Evolutionary conservation across 1,140 invertebrate genomes (phyloP), one percentile per base, ranked within the genome.

Genomic region (Bombus pyrosoma): DNA sequence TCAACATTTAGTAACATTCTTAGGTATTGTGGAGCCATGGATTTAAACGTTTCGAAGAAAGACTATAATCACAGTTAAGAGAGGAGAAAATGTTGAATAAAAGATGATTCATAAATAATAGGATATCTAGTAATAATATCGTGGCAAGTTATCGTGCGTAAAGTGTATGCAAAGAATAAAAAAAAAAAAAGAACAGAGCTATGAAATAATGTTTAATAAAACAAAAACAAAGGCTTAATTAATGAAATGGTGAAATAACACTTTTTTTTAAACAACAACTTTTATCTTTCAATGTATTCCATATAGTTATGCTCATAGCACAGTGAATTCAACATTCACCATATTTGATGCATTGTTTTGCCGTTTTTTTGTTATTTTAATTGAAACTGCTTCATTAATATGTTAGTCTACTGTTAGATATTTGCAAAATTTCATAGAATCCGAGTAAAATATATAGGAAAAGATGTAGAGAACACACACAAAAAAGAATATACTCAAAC

Each of bases 41-140:
- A 47, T 77, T 77, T 34, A 43, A 77, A 41, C 37, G 28, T 77
- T n/a, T 69, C 32, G 13, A 77, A n/a, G 43, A 76, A 83, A 68
- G 81, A 83, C 73, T 83, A 69, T 57, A 64, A 89, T 88, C 87
- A 89, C 87, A 88, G 87, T 78, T 69, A 88, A 85, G 68, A 41
- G 37, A 66, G 71, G 57, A 66, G 79, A 73, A 87, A 85, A 62
- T 47, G 64, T 53, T 85, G 64, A 88, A 81, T 68, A 80, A 83
- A 53, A 66, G 28, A 82, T 43, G 39, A 81, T 87, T 9, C 69
- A 47, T 62, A 81, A 87, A 79, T 62, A 87, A 64, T 62, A 72
- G 37, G 25, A 86, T 47, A 81, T 86, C 83, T 82, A 57, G 57
- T 71, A 74, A n/a, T 69, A 79, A 89, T 41, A 68, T 76, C 39